phyloP scores from a whole-genome alignment of 2,113 vertebrate genomes.

The Eptesicus fuscus region DNA sequence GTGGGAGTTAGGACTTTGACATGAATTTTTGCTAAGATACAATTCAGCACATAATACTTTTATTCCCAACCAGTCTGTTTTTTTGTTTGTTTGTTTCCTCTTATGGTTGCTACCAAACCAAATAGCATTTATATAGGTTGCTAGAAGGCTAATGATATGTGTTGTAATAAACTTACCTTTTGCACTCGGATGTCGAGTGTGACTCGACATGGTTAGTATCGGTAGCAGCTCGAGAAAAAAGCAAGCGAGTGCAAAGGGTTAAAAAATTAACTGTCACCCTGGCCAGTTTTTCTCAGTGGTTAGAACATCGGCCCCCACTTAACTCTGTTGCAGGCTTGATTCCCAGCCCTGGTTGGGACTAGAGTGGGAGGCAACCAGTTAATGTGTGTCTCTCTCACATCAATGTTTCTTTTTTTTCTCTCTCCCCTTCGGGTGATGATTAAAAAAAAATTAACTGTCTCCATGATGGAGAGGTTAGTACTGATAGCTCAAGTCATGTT shows the following conservation, averaged over 20 bases:
- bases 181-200: too few relatives aligned
- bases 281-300: too few relatives aligned
- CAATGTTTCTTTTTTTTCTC: too few relatives aligned
- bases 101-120: not conserved
- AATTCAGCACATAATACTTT: not conserved
- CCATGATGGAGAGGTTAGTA: not conserved
- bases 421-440: too few relatives aligned
- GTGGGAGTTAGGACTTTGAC: not conserved
- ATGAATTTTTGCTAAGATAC: not conserved
- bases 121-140: not conserved
- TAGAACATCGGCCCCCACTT: too few relatives aligned
- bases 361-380: too few relatives aligned
- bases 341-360: too few relatives aligned
- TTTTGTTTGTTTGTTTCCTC: not conserved
- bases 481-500: not conserved
- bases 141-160: not conserved
- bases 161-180: slow-evolving; percentile 3
- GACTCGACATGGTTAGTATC: too few relatives aligned
- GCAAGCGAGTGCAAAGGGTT: too few relatives aligned
- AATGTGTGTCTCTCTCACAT: too few relatives aligned
- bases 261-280: not conserved
- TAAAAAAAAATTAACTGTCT: not conserved
- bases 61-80: not conserved
- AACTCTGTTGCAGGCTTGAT: too few relatives aligned
- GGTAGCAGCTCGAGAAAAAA: too few relatives aligned